Evolutionary conservation across 2,797 vertebrate species (phyloP), one percentile per base, ranked within the genome.

Genomic region (Thamnophis elegans): DNA sequence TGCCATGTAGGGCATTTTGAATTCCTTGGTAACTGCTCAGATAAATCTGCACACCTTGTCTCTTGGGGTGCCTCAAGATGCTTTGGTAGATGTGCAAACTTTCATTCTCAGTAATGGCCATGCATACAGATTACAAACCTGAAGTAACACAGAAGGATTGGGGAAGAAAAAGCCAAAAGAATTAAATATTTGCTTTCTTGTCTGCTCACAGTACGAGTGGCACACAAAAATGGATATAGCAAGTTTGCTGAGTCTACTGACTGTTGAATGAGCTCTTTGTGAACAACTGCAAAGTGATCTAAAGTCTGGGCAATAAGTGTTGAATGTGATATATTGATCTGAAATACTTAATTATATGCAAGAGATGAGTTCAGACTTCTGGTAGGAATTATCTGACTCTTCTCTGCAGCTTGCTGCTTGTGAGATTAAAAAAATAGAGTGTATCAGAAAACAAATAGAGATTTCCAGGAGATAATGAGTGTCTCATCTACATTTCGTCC

Each of bases 151-250:
- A 20, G 82, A 88, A 47, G 55, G 9, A 58, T 85, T n/a, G 51
- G 56, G 89, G 53, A 88, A 25, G 68, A 88, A 88, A 90, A 93
- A 26, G 89, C 47, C 78, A 92, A 51, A 51, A 28, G 32, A 36
- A 36, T 91, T 90, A 93, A 85, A 88, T 25, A 90, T 92, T 88
- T 90, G 73, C 91, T 93, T 68, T 8, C 65, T 88, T 16, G 6
- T 65, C 86, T 82, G 25, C 51, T 78, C 55, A 54, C 55, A 36
- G 51, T 51, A n/a, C 56, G 82, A 68, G 59, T 18, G 25, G 18
- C 54, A 68, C 36, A 68, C 22, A 26, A 8, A 90, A 32, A 60
- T 88, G 62, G 14, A 26, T 36, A 22, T 62, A 85, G 51, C 47
- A 60, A 16, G 56, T 16, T 82, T 88, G 42, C 36, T 54, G 22